A percentile compares a stretch with the other conserved stretches of the same genome.
phyloP scores from a whole-genome alignment of 1,140 invertebrate genomes.

The Drosophila nigrodunni region DNA sequence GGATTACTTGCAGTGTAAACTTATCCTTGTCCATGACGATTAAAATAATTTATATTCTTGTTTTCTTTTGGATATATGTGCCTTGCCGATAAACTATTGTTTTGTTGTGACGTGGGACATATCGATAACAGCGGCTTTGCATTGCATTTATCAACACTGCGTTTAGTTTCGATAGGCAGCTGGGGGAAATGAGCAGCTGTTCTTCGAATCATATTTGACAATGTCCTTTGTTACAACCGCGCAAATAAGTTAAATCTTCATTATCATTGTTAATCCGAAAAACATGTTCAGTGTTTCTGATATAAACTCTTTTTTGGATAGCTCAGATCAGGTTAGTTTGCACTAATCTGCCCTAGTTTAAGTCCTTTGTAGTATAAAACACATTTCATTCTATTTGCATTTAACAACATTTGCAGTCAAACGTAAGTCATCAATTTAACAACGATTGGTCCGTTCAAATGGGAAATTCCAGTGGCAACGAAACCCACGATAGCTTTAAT shows the following conservation, averaged over 20 bases:
- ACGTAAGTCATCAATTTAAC: not conserved
- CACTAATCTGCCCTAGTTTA: not conserved
- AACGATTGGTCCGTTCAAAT: not conserved
- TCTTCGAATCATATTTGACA: not conserved
- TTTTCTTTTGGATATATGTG: conserved; percentile 6
- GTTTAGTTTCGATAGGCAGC: not conserved
- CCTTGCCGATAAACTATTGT: conserved; percentile 22
- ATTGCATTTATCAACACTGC: conserved; percentile 13
- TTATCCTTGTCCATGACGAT: conserved; percentile 70
- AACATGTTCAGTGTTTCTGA: not conserved
- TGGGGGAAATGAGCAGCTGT: conserved; percentile 3
- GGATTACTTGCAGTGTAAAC: conserved; percentile 73
- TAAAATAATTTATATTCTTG: conserved; percentile 16
- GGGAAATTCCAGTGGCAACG: not conserved
- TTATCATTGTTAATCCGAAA: too few species aligned
- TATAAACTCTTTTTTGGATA: not conserved
- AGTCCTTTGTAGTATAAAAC: not conserved
- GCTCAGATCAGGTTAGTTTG: not conserved
- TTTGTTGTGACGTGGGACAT: conserved; percentile 42
- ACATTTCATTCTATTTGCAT: too few species aligned
- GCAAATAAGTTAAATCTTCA: not conserved
- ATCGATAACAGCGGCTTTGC: conserved; percentile 20
- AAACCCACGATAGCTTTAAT: not conserved
- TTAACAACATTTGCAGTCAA: not conserved
- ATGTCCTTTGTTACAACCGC: not conserved